phyloP scores from a whole-genome alignment of 2,113 vertebrate species.

The Solea senegalensis region DNA sequence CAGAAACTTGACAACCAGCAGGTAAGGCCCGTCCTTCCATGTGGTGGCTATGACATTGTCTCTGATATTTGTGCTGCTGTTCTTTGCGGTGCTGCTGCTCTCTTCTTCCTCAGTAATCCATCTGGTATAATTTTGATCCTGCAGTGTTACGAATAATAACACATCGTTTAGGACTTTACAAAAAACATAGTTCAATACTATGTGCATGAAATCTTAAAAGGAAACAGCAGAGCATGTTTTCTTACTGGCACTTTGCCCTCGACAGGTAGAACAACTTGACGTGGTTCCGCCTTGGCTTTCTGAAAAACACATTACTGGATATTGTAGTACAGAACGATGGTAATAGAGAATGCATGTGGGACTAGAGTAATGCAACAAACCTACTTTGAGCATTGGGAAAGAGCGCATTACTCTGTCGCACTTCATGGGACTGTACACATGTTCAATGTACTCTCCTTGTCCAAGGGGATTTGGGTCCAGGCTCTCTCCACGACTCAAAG shows the following conservation, averaged over 20 bases:
- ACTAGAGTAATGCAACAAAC: constrained; percentile 5
- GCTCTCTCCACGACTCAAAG: constrained; percentile 50
- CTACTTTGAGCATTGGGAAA: constrained; percentile 82
- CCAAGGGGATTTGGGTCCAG: constrained; percentile 76
- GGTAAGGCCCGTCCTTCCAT: constrained; percentile 87
- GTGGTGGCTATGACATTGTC: constrained; percentile 83
- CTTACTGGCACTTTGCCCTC: constrained; percentile 54
- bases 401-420: constrained; percentile 71
- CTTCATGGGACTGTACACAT: constrained; percentile 68
- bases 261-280: constrained; percentile 6
- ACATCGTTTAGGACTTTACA: neutral
- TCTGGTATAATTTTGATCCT: constrained; percentile 61
- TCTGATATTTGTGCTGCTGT: constrained; percentile 29
- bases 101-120: constrained; percentile 67
- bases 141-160: constrained; percentile 14
- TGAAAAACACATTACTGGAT: constrained; percentile 52
- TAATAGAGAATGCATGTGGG: neutral
- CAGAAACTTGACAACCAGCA: constrained; percentile 83
- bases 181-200: neutral
- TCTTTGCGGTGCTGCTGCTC: constrained; percentile 27
- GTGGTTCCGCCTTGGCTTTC: constrained; percentile 79
- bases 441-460: constrained; percentile 82
- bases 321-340: neutral
- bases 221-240: neutral
- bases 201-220: neutral